Evolutionary conservation across 2,113 vertebrate species (phyloP).

Genomic region (Electrona antarctica): DNA sequence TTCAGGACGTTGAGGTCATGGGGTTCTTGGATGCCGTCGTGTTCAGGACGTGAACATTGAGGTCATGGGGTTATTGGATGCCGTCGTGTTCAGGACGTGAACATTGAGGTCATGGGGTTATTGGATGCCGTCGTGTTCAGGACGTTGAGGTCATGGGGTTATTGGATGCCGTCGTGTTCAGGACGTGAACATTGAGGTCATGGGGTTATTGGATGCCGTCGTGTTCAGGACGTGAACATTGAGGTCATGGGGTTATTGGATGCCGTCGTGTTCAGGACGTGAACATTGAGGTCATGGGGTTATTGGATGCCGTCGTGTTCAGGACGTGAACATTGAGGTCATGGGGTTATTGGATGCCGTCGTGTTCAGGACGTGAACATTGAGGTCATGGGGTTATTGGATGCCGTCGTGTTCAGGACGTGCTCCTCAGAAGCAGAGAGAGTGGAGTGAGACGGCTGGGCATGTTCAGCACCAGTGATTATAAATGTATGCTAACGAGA

Average conservation of each 20-base stretch:
- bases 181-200: slow-evolving; percentile 35
- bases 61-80: slow-evolving; percentile 16
- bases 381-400: slow-evolving; percentile 25
- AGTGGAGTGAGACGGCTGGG: too few relatives aligned
- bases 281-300: slow-evolving; percentile 37
- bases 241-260: slow-evolving; percentile 21
- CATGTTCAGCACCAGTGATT: too few relatives aligned
- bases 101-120: slow-evolving; percentile 36
- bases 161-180: too few relatives aligned
- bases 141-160: slow-evolving; percentile 38
- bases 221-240: slow-evolving; percentile 25
- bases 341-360: slow-evolving; percentile 11
- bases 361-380: slow-evolving; percentile 20
- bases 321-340: slow-evolving; percentile 30
- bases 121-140: too few relatives aligned
- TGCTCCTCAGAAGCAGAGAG: too few relatives aligned
- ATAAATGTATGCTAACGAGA: too few relatives aligned
- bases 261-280: too few relatives aligned
- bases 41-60: slow-evolving; percentile 30
- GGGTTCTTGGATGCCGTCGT: too few relatives aligned
- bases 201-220: neutral
- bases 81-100: too few relatives aligned
- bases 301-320: too few relatives aligned
- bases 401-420: too few relatives aligned
- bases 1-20: slow-evolving; percentile 36